Evolutionary conservation across 1,140 invertebrate species (phyloP), one percentile per base, ranked within the genome.

Genomic region (Cydia amplana): DNA sequence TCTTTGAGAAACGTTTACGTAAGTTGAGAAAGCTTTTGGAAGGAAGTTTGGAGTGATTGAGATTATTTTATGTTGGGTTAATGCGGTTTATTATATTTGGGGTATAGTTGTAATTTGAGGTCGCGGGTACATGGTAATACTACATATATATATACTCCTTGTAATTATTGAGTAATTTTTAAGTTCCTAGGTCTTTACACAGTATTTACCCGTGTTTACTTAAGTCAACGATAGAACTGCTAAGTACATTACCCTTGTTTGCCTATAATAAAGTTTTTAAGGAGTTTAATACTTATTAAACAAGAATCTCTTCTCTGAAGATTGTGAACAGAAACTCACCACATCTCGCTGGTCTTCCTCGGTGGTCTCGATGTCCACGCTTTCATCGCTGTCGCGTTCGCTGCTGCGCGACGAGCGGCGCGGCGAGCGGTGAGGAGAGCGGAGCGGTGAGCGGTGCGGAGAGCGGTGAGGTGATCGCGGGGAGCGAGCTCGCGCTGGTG

Each of bases 291-390:
- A n/a, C n/a, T n/a, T n/a, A n/a, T n/a, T n/a, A n/a, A n/a, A n/a
- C n/a, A n/a, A n/a, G n/a, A n/a, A n/a, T n/a, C n/a, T n/a, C n/a
- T n/a, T n/a, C n/a, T 28, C 28, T 28, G 28, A 23, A 60, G 23
- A 32, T 28, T 20, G 12, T 43, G 0, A 7, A 49, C 3, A 87
- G 12, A 46, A 16, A 46, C 89, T 91, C 63, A 92, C 91, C 83
- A 86, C 75, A 49, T 88, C 85, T 73, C 87, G 80, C 70, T 87
- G 88, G 49, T 93, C 91, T 73, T 93, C 91, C 73, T 93, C 91
- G 12, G 91, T 93, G 60, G 91, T 93, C 67, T 93, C 91, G 28
- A 93, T 91, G 65, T 93, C 91, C 9, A 93, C 91, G 74, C 91
- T 93, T 75, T 91, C 91, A 51, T 93, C 91, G 64, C 91, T 93